Evolutionary conservation across 1,140 invertebrate genomes (phyloP), one percentile per base, ranked within the genome.

Genomic region (Rhagoletis zephyria): DNA sequence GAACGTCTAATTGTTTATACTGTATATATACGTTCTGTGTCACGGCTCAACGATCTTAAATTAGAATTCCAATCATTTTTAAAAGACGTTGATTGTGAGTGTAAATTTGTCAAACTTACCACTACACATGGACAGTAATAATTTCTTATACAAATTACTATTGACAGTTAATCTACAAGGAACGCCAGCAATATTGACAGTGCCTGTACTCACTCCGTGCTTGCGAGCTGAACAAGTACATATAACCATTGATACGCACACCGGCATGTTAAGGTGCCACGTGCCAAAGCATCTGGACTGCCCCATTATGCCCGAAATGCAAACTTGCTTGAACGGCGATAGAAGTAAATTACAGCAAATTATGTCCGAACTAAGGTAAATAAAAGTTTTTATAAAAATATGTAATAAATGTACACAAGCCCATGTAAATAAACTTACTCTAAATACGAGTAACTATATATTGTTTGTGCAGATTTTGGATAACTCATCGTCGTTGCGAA

Each of bases 1-100:
- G 98, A 99, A 94, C 96, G 97, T 70, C 94, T 99, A 70, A 94
- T 99, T n/a, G 97, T 99, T n/a, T 97, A 99, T 90, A 99, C 98
- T 0, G 98, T 99, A 90, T 98, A 99, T 93, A 96, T 99, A 48
- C 94, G 98, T 87, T 98, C 97, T 0, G 95, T 96, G 85, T 96
- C 96, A 89, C 94, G 97, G 30, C 94, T 99, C 6, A 94, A 94
- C 59, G 97, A 98, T 91, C 94, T 98, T n/a, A 97, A 97, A 93
- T 95, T 96, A 88, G 96, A 97, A 90, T 91, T 97, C 56, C 95
- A 96, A 92, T 94, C 94, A n/a, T 95, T 96, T 92, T 93, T 96
- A 12, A 95, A 96, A 91, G 95, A 96, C 89, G 94, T 96, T 40
- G 96, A 97, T 93, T 96, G 96, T 95, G 93, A 94, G 94, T 93